Evolutionary conservation across 2,797 vertebrate species (phyloP), one percentile per base, ranked within the genome.

Genomic region (Spinus pinus): DNA sequence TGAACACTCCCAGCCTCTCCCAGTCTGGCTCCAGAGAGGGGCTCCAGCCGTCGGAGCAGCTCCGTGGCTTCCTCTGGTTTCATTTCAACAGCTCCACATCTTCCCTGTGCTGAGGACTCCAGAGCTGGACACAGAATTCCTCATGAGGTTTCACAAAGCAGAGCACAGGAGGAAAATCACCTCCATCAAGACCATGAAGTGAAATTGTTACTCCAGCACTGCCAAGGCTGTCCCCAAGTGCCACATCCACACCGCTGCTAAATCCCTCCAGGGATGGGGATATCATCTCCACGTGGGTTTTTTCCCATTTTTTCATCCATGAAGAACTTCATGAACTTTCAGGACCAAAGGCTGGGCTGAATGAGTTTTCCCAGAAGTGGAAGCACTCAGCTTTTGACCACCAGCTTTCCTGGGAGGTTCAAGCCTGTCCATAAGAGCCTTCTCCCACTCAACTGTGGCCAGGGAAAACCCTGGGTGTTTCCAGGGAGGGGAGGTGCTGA

Each of bases 281-380:
- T 0, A 23, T 1, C 49, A n/a, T 6, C 9, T 35, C 47, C 5
- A 13, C 0, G 1, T 11, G 24, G 0, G 5, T 35, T 46, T 33
- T 23, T n/a, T 19, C 4, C 2, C 15, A 41, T 4, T 5, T 9
- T 27, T 49, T 35, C 12, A 28, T 47, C 51, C 2, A 3, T 23
- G 17, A 70, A 50, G 31, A 64, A 80, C 3, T 12, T 62, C 7
- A 3, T 2, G 16, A 66, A n/a, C 28, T 27, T 28, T 23, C 50
- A 78, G 28, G 14, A 30, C 35, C 71, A 39, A 64, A 60, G 24
- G 22, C 10, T 57, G 50, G 22, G 35, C 53, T 39, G 50, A 73
- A 28, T 2, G 46, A 79, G 14, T 7, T 30, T 28, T 57, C 47
- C 54, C 67, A 84, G 42, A 81, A 42, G 61, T 2, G 64, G 65